Evolutionary conservation across 2,797 vertebrate species (phyloP).

Genomic region (Typhlichthys subterraneus): DNA sequence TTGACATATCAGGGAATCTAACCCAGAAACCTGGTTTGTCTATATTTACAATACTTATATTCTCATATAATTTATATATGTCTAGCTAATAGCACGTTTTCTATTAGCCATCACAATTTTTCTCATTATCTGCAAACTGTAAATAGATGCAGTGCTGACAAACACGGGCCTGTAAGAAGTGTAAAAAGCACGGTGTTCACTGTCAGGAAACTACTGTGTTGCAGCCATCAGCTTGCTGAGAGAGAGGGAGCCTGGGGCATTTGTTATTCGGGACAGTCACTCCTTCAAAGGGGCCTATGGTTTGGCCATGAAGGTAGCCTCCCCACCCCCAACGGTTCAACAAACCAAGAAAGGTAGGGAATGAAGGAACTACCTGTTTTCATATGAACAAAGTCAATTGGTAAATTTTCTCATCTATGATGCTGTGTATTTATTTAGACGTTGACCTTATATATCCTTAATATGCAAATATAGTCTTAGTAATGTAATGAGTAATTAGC

Average conservation of each 20-base stretch:
- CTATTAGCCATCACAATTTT: too few species aligned
- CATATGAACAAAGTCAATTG: background rate
- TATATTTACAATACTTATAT: too few species aligned
- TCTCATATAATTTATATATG: too few species aligned
- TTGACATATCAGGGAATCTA: too few species aligned
- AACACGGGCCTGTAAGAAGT: too few species aligned
- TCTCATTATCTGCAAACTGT: too few species aligned
- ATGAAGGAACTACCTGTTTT: background rate
- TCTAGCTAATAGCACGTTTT: too few species aligned
- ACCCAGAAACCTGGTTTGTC: background rate
- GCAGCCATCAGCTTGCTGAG: conserved; percentile 90
- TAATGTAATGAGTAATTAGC: too few species aligned
- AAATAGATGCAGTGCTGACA: too few species aligned
- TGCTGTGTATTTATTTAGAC: too few species aligned
- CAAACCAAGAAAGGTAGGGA: conserved; percentile 92
- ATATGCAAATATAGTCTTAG: too few species aligned
- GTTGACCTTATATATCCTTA: too few species aligned
- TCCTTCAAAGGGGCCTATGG: conserved; percentile 97
- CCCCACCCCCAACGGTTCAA: conserved; percentile 88
- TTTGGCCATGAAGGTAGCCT: conserved; percentile 96
- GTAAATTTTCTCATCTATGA: background rate
- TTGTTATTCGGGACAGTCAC: conserved; percentile 97
- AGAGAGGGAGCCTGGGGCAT: conserved; percentile 94
- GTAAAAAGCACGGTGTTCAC: background rate
- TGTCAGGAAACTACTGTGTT: conserved; percentile 11